Evolutionary conservation across 2,113 vertebrate genomes (phyloP).

Genomic region (Entomyzon cyanotis): DNA sequence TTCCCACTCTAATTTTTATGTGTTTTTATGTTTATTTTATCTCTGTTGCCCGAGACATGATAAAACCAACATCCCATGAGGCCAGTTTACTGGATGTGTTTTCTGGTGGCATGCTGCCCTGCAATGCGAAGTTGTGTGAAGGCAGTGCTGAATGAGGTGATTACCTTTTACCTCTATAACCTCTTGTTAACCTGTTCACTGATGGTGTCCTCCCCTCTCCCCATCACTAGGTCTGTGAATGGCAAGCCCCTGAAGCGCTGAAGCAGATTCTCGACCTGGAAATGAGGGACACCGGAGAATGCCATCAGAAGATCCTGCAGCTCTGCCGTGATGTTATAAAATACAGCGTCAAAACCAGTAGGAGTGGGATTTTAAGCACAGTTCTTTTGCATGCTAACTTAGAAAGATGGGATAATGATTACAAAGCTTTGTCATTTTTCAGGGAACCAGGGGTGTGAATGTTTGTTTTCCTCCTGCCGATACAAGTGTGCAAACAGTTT

Average conservation of each 20-base stretch:
- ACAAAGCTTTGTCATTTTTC: background rate
- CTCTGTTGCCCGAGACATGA: background rate
- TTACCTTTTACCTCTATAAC: background rate
- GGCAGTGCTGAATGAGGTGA: background rate
- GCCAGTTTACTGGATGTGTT: background rate
- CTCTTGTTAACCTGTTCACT: background rate
- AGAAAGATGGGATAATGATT: background rate
- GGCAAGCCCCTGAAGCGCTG: constrained; percentile 78
- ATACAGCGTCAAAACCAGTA: constrained; percentile 88
- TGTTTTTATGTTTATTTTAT: too few species aligned
- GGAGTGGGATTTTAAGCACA: background rate
- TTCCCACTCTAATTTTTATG: background rate
- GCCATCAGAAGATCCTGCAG: constrained; percentile 76
- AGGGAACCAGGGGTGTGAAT: background rate
- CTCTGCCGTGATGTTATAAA: constrained; percentile 82
- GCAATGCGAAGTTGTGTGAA: background rate
- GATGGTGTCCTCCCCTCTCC: background rate
- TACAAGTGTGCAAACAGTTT: background rate
- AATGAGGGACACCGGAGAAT: constrained; percentile 78
- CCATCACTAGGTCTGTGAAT: constrained; percentile 84
- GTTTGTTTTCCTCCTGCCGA: background rate
- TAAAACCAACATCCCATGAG: background rate
- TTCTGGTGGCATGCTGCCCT: background rate
- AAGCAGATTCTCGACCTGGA: constrained; percentile 83
- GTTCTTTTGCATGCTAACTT: background rate